These are phyloP conservation scores for Pseudois nayaur DNA, from an alignment of 2,113 vertebrate species.

Conservation along the genomic window DNA sequence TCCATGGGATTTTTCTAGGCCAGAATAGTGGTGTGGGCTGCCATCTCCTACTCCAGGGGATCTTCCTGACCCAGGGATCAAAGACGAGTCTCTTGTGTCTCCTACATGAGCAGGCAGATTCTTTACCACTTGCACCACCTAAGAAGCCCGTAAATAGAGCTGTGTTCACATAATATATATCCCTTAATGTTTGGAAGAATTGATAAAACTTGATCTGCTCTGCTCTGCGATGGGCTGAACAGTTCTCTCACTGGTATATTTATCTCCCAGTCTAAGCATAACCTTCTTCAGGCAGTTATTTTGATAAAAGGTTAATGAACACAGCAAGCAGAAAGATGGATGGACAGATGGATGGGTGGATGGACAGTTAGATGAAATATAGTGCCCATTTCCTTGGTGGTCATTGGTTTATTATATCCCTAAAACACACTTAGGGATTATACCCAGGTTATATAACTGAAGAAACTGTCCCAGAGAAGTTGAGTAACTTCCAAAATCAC, in stretches of 20 bases:
- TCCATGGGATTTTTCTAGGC: background rate
- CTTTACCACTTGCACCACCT: background rate
- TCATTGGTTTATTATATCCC: background rate
- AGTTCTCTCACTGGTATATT: background rate
- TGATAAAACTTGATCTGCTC: background rate
- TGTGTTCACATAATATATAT: background rate
- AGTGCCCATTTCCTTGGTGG: background rate
- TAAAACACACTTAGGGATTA: background rate
- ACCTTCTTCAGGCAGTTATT: background rate
- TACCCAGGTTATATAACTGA: background rate
- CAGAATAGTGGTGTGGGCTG: background rate
- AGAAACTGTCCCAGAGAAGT: background rate
- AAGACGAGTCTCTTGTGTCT: background rate
- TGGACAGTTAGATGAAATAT: background rate
- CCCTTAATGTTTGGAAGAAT: background rate
- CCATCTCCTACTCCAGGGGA: background rate
- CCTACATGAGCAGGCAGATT: background rate
- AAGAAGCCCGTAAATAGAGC: background rate
- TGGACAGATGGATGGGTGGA: background rate
- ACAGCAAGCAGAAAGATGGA: background rate
- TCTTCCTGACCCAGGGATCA: background rate
- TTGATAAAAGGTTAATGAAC: background rate
- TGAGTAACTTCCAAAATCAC: background rate
- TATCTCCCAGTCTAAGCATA: background rate
- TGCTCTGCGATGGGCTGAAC: background rate